Percentiles rank a stretch among this genome's conserved stretches.
These are phyloP conservation scores for Macropodus opercularis DNA, from an alignment of 2,797 vertebrate genomes.

Conservation along the genomic window DNA sequence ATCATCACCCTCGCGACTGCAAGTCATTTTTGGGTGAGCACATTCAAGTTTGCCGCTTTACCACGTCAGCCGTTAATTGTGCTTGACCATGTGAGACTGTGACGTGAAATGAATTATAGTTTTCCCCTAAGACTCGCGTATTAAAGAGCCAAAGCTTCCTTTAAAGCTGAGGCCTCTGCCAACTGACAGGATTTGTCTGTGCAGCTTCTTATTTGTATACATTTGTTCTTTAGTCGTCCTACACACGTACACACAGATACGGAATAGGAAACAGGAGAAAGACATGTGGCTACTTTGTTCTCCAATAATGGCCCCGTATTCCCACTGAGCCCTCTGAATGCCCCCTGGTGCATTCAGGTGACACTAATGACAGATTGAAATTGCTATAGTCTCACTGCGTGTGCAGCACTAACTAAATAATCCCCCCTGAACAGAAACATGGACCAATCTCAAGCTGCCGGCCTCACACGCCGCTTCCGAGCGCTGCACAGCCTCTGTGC, in stretches of 20 bases:
- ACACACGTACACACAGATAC: conserved; percentile 11
- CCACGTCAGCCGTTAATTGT: too few species aligned
- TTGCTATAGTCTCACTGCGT: conserved; percentile 28
- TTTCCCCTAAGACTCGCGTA: conserved; percentile 7
- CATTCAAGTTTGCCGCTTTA: too few species aligned
- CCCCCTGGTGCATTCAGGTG: conserved; percentile 54
- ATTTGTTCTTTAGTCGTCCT: too few species aligned
- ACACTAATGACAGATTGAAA: conserved; percentile 63
- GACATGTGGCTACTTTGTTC: conserved; percentile 37
- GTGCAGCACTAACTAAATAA: conserved; percentile 41
- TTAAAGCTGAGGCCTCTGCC: too few species aligned
- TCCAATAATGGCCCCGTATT: conserved; percentile 46
- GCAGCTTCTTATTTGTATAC: too few species aligned
- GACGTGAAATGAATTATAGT: background rate
- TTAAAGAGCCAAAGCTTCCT: background rate
- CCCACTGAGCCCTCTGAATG: conserved; percentile 33
- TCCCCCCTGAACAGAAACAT: conserved; percentile 35
- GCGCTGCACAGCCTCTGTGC: conserved; percentile 28
- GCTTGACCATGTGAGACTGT: background rate
- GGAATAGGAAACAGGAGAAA: conserved; percentile 28
- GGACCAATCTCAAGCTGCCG: conserved; percentile 23
- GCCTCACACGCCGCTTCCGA: conserved; percentile 22
- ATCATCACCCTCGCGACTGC: background rate
- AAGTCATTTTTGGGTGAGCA: too few species aligned
- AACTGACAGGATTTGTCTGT: conserved; percentile 26